Conservation (phyloP, 2,888 invertebrate species). For the Ypsolopha sequella region DNA sequence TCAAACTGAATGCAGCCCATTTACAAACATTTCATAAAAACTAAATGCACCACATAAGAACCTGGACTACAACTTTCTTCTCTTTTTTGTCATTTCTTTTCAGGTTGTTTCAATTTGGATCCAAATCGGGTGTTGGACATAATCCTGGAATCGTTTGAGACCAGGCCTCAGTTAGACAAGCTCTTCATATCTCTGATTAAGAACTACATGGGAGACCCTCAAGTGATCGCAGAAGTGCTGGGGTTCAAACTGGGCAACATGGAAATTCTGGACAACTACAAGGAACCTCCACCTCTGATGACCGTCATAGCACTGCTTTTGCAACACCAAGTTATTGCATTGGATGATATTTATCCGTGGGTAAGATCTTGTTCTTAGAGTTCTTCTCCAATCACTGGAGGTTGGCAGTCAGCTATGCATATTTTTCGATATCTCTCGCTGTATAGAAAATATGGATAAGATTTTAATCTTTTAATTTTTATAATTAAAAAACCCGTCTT, state of each 20-base stretch:
- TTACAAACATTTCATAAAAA: too few species aligned
- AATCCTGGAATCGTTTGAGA: slow-evolving; percentile 96
- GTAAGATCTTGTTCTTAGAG: slow-evolving; percentile 58
- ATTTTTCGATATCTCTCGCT: too few species aligned
- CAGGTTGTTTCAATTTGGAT: slow-evolving; percentile 98
- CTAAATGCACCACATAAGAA: too few species aligned
- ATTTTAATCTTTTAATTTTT: too few species aligned
- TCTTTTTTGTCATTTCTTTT: slow-evolving; percentile 17
- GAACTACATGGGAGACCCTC: slow-evolving; percentile 87
- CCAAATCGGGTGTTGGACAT: slow-evolving; percentile 97
- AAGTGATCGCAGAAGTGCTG: slow-evolving; percentile 91
- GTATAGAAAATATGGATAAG: too few species aligned
- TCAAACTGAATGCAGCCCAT: too few species aligned
- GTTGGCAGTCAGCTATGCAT: too few species aligned
- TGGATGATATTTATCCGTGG: slow-evolving; percentile 94
- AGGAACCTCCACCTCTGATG: slow-evolving; percentile 88
- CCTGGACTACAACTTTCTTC: too few species aligned
- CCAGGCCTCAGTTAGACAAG: slow-evolving; percentile 80
- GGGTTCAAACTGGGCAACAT: slow-evolving; percentile 91
- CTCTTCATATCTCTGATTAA: slow-evolving; percentile 87
- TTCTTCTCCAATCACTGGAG: too few species aligned
- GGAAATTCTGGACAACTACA: slow-evolving; percentile 65
- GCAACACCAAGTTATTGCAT: slow-evolving; percentile 85
- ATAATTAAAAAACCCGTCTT: too few species aligned
- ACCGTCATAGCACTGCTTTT: slow-evolving; percentile 90